Evolutionary conservation across 2,113 vertebrate genomes (phyloP).

Genomic region (Cathartes aura): DNA sequence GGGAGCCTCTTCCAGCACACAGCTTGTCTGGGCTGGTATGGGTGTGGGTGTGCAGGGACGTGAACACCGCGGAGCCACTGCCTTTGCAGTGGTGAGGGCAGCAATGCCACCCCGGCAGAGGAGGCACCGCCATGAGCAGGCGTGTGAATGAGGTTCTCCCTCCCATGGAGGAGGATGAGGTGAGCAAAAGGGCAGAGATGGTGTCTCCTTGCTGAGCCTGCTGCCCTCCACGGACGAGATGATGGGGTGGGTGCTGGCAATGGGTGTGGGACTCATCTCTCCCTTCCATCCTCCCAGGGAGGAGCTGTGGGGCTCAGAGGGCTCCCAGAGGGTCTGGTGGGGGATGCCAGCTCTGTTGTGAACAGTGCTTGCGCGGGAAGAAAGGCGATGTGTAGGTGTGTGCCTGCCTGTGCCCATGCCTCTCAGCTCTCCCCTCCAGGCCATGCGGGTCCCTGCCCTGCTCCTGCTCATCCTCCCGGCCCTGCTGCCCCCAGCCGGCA

Average conservation of each 20-base stretch:
- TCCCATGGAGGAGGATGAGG: accelerated
- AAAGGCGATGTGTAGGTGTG: accelerated
- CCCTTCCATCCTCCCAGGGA: neutral
- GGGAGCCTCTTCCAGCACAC: neutral
- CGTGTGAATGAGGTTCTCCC: neutral
- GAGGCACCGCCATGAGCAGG: neutral
- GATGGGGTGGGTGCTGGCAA: neutral
- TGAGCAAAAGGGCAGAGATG: neutral
- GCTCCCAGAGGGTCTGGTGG: neutral
- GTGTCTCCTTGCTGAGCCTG: neutral
- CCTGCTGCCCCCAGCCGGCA: neutral
- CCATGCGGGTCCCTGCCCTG: neutral
- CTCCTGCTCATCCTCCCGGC: neutral
- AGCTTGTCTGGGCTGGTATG: neutral
- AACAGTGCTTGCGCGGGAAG: accelerated
- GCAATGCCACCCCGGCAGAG: neutral
- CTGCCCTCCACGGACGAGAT: neutral
- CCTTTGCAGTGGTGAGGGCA: neutral
- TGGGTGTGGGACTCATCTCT: neutral
- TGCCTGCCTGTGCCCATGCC: neutral
- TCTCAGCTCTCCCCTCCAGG: neutral
- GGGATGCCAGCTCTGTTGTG: neutral
- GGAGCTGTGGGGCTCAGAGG: neutral
- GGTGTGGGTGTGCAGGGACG: neutral
- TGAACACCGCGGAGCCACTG: neutral